Base-by-base conservation (phyloP, 2,113 vertebrate species). In the Microtus ochrogaster region DNA sequence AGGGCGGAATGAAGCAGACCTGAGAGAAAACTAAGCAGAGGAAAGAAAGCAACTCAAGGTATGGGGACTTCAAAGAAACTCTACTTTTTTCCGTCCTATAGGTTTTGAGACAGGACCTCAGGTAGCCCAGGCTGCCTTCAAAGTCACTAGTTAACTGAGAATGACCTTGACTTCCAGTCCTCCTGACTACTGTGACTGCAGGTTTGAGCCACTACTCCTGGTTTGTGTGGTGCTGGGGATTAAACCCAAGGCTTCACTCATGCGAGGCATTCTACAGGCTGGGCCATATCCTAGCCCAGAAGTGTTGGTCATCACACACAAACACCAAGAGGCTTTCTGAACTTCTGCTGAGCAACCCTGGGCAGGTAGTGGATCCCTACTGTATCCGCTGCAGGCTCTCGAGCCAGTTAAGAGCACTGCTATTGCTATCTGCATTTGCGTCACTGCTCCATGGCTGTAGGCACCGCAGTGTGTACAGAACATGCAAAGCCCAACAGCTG, bases 391-490 rank as follows among this genome's bases (percentile, higher is more conserved):
- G 61, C 76, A 81, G 47, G 36, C 49, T 81, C 76, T 81, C 3
- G 4, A 52, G 63, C 44, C 33, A n/a, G 41, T 36, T 68, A 44
- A 0, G 5, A 68, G 24, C 63, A 55, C 9, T 22, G 44, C 33
- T 24, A 2, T 36, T 22, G 63, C 33, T 55, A 26, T 22, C 61
- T 33, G 76, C n/a, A 39, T 9, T 39, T 36, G 44, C 2, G 44
- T 86, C 87, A 52, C n/a, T 0, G 61, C 4, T 3, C 86, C 65
- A 55, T 0, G 30, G 36, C 65, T 33, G 14, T 1, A 3, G 19
- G 33, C 0, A 1, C 84, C 0, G 33, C 19, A 26, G 52, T 33
- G 6, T 5, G 44, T 19, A 24, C 0, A 0, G 61, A n/a, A 10
- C 21, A 73, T 17, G 70, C 78, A 77, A 39, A 58, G 61, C 39